Conservation (phyloP, 2,888 invertebrate species). For the Steromphala cineraria region DNA sequence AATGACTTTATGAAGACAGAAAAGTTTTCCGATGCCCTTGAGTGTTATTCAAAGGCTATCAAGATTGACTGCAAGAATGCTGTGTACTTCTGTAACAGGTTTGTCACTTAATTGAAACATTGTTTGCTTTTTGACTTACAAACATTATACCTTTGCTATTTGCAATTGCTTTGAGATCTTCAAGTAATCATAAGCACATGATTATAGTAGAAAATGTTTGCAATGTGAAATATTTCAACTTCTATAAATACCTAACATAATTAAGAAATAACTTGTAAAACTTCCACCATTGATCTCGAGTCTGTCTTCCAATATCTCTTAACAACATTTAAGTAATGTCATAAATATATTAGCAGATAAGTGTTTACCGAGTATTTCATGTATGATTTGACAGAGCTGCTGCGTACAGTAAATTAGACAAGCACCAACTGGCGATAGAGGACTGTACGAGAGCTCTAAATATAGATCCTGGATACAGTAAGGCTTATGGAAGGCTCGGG, state of each 20-base stretch:
- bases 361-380: constrained; percentile 3
- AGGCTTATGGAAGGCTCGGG: constrained; percentile 95
- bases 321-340: too few relatives aligned
- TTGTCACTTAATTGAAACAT: background rate
- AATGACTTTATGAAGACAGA: constrained; percentile 88
- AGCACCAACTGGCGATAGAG: constrained; percentile 88
- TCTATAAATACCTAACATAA: too few relatives aligned
- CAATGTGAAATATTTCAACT: too few relatives aligned
- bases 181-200: too few relatives aligned
- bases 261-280: too few relatives aligned
- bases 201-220: too few relatives aligned
- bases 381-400: constrained; percentile 83
- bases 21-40: constrained; percentile 85
- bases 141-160: too few relatives aligned
- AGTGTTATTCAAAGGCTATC: constrained; percentile 92
- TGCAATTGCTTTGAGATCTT: too few relatives aligned
- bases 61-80: constrained; percentile 90
- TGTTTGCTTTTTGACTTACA: too few relatives aligned
- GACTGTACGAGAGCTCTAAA: constrained; percentile 93
- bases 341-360: too few relatives aligned
- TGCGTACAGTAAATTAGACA: constrained; percentile 91
- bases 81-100: constrained; percentile 94
- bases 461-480: constrained; percentile 93
- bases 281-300: too few relatives aligned
- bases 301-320: too few relatives aligned